Conservation (phyloP, 2,888 invertebrate genomes). For the Mythimna impura region DNA sequence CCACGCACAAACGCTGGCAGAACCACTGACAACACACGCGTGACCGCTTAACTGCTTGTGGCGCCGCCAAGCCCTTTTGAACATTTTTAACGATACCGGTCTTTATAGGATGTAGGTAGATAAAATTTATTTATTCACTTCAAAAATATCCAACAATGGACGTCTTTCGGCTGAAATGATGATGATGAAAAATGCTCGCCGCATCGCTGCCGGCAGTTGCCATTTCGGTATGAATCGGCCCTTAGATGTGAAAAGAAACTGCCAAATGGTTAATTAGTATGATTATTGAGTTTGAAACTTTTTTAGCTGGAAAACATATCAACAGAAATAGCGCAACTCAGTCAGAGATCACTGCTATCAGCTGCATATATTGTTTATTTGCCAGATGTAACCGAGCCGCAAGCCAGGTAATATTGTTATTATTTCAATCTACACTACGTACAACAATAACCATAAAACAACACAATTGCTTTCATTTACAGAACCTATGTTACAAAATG, state of each 20-base stretch:
- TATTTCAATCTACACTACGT: neutral
- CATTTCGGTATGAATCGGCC: no score
- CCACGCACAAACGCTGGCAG: no score
- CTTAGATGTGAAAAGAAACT: neutral
- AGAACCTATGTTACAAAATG: constrained; percentile 86
- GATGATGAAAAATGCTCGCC: no score
- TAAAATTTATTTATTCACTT: no score
- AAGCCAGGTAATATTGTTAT: constrained; percentile 85
- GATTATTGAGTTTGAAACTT: neutral
- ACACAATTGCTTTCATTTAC: constrained; percentile 52
- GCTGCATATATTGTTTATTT: constrained; percentile 95
- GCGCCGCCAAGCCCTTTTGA: no score
- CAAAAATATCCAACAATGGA: no score
- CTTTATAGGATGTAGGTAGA: no score
- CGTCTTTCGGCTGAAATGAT: no score
- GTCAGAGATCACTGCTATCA: constrained; percentile 92
- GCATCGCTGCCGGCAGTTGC: no score
- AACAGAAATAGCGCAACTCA: constrained; percentile 91
- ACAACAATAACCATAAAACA: neutral
- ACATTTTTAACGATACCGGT: no score
- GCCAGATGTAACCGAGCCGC: constrained; percentile 92
- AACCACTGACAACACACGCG: no score
- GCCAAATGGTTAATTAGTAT: neutral
- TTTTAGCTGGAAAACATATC: constrained; percentile 91
- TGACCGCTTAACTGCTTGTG: no score